Base-by-base conservation (phyloP, 2,113 vertebrate species). In the Excalfactoria chinensis region DNA sequence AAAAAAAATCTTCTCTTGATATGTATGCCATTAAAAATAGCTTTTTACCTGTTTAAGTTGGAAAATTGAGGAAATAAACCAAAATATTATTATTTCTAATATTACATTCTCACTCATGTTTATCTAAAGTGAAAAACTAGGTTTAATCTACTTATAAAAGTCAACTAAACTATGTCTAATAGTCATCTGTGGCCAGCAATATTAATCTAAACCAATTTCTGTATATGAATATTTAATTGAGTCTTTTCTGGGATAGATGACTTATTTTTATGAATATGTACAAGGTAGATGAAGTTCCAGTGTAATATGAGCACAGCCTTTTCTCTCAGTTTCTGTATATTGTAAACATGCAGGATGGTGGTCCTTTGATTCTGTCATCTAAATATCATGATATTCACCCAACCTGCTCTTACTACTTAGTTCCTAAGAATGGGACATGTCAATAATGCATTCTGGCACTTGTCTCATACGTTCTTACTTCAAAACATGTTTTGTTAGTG, bases 111-210 rank as follows among this genome's bases (percentile, higher is more conserved):
- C 74, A 28, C 16, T 70, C 59, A 68, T 83, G 95, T 96, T 95
- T 68, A 96, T 92, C 53, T 96, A 19, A 81, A 93, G 66, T n/a
- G 62, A 56, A 95, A 96, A 96, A 84, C 75, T 94, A 59, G 68
- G 48, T 86, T 90, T 77, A 53, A 72, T 91, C 25, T 55, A 25
- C 78, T 96, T 93, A 46, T 18, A 89, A 64, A 69, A 91, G 58
- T 69, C 20, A 76, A 63, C 4, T 5, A 86, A 79, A 74, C 5
- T 1, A 0, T 67, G 37, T 60, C 74, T 94, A 96, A 84, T 73
- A 62, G 34, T 86, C 13, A 4, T 80, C 68, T 90, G 32, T 60
- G n/a, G 18, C 10, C 72, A 84, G 25, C n/a, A 25, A 34, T 56
- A 35, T 4, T 53, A 83, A 59, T 89, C 59, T 81, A 17, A 49